Evolutionary conservation across 2,113 vertebrate genomes (phyloP).

Genomic region (Pluvialis apricaria): DNA sequence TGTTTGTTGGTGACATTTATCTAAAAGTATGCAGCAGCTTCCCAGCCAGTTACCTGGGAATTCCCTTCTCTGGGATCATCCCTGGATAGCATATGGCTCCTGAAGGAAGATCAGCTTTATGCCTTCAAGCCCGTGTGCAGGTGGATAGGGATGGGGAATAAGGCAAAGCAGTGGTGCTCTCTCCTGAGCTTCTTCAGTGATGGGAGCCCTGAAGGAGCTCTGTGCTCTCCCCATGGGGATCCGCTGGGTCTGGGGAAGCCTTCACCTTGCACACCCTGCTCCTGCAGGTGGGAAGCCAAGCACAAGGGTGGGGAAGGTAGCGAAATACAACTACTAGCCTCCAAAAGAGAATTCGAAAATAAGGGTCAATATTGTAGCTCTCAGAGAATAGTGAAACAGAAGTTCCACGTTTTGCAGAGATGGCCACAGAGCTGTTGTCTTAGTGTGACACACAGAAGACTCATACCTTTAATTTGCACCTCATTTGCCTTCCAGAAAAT

Average conservation of each 20-base stretch:
- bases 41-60: neutral
- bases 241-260: neutral
- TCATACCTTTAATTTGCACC: neutral
- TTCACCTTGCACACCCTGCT: neutral
- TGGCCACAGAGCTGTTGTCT: neutral
- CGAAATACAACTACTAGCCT: neutral
- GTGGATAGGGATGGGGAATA: neutral
- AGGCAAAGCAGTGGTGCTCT: neutral
- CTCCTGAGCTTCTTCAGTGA: neutral
- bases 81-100: rapidly evolving
- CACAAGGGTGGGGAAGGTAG: neutral
- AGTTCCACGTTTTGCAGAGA: neutral
- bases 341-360: neutral
- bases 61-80: neutral
- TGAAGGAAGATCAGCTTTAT: neutral
- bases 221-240: neutral
- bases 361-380: neutral
- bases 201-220: neutral
- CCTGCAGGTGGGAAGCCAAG: neutral
- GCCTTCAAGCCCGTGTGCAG: neutral
- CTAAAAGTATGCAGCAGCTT: neutral
- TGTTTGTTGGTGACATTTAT: neutral
- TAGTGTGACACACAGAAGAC: neutral
- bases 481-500: neutral
- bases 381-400: neutral